phyloP scores from a whole-genome alignment of 2,113 vertebrate species.

The Corythoichthys haematopterus region DNA sequence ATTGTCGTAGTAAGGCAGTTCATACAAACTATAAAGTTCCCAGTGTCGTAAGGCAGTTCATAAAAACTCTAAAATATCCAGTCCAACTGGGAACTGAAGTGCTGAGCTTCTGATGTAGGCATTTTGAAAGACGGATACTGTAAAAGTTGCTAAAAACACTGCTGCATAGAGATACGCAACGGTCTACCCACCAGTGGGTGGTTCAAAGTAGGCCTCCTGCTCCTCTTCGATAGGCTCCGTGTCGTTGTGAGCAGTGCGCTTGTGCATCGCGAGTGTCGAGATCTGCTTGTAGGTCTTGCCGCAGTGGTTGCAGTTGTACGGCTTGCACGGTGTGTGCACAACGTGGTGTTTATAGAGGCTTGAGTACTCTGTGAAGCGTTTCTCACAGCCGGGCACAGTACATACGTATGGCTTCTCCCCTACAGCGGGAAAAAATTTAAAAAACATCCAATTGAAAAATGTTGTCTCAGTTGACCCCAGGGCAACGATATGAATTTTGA shows the following conservation, averaged over 20 bases:
- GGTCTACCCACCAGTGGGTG: conserved; percentile 79
- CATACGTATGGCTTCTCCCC: conserved; percentile 99
- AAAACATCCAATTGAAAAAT: background rate
- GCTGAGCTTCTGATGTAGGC: no score
- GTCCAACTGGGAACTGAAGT: no score
- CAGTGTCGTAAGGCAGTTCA: no score
- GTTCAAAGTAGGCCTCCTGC: conserved; percentile 93
- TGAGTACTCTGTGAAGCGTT: conserved; percentile 98
- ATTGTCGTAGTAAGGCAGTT: no score
- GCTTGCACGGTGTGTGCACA: conserved; percentile 97
- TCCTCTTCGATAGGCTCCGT: conserved; percentile 97
- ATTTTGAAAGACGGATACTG: no score
- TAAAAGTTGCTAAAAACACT: background rate
- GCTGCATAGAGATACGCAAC: background rate
- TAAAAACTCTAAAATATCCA: no score
- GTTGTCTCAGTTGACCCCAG: background rate
- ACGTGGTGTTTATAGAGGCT: conserved; percentile 99
- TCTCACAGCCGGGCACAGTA: conserved; percentile 95
- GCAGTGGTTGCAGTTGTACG: conserved; percentile 98
- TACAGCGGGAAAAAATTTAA: conserved; percentile 36
- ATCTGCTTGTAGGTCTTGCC: conserved; percentile 99
- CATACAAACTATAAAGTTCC: no score
- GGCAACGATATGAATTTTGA: background rate
- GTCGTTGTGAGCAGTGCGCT: conserved; percentile 93
- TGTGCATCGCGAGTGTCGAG: conserved; percentile 97